Evolutionary conservation across 1,140 invertebrate genomes (phyloP).

Genomic region (Tetraneura akinire): DNA sequence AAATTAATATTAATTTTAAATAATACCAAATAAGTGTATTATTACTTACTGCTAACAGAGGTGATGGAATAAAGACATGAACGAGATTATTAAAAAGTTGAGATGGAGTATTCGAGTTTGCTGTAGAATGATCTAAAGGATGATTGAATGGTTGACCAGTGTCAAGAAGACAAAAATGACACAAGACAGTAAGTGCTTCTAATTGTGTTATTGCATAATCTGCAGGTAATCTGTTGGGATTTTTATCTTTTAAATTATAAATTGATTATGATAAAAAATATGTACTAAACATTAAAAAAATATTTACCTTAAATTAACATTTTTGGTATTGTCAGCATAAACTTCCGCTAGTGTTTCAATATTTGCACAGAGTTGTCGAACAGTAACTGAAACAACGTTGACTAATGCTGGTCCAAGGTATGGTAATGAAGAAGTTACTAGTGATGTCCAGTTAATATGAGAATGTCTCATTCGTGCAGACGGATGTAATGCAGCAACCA

Average conservation of each 20-base stretch:
- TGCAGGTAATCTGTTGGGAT: slow-evolving; percentile 64
- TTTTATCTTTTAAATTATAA: too few species aligned
- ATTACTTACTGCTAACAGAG: slow-evolving; percentile 59
- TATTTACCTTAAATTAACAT: slow-evolving; percentile 42
- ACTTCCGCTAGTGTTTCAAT: slow-evolving; percentile 69
- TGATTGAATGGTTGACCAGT: slow-evolving; percentile 68
- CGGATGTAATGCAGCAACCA: slow-evolving; percentile 74
- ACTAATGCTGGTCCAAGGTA: slow-evolving; percentile 74
- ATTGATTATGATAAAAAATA: too few species aligned
- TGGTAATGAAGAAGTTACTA: slow-evolving; percentile 76
- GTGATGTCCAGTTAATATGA: slow-evolving; percentile 78
- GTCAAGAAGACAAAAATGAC: slow-evolving; percentile 85
- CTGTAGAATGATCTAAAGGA: slow-evolving; percentile 59
- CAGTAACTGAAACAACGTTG: slow-evolving; percentile 74
- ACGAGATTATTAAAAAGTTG: slow-evolving; percentile 80
- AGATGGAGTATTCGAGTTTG: slow-evolving; percentile 60
- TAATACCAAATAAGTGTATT: slow-evolving; percentile 44
- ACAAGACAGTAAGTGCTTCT: slow-evolving; percentile 79
- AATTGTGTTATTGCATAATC: slow-evolving; percentile 81
- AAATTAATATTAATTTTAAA: slow-evolving; percentile 53
- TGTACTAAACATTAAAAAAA: not conserved
- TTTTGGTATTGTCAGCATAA: slow-evolving; percentile 57
- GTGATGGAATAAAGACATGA: slow-evolving; percentile 72
- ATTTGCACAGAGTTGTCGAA: slow-evolving; percentile 82
- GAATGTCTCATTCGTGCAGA: slow-evolving; percentile 64